Conservation (phyloP, 1,140 invertebrate species). For the Trypoxylus dichotomus region DNA sequence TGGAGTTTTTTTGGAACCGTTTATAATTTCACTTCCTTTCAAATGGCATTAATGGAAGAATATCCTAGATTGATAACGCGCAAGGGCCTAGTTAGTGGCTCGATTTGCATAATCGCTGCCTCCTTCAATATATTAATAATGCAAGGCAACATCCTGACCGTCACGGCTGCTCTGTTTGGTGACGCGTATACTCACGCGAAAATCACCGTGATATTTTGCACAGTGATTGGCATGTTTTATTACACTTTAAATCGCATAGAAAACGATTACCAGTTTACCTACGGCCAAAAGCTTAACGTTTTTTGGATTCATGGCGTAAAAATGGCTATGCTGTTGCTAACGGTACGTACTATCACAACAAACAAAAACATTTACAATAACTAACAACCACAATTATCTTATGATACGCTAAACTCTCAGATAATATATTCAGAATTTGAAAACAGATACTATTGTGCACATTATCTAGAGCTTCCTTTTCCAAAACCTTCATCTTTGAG, state of each 20-base stretch:
- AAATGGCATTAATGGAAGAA: slow-evolving; percentile 8
- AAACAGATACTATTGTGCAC: too few species aligned
- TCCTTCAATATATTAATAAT: background rate
- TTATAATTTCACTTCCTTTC: background rate
- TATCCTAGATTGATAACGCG: background rate
- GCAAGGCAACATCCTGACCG: background rate
- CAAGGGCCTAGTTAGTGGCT: background rate
- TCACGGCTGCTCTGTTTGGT: background rate
- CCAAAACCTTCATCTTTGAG: too few species aligned
- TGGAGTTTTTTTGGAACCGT: slow-evolving; percentile 6
- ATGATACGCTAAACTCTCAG: background rate
- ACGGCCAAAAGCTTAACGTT: background rate
- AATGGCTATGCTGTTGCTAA: slow-evolving; percentile 1
- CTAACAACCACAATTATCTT: too few species aligned
- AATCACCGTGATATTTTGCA: background rate
- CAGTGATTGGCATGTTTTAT: background rate
- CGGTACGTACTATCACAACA: background rate
- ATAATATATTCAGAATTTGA: too few species aligned
- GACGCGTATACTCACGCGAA: background rate
- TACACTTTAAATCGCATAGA: background rate
- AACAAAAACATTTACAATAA: background rate
- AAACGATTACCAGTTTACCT: slow-evolving; percentile 28
- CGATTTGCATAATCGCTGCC: background rate
- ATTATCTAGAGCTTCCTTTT: too few species aligned
- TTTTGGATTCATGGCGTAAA: slow-evolving; percentile 25